Evolutionary conservation across 1,140 invertebrate genomes (phyloP).

Genomic region (Apis mellifera): DNA sequence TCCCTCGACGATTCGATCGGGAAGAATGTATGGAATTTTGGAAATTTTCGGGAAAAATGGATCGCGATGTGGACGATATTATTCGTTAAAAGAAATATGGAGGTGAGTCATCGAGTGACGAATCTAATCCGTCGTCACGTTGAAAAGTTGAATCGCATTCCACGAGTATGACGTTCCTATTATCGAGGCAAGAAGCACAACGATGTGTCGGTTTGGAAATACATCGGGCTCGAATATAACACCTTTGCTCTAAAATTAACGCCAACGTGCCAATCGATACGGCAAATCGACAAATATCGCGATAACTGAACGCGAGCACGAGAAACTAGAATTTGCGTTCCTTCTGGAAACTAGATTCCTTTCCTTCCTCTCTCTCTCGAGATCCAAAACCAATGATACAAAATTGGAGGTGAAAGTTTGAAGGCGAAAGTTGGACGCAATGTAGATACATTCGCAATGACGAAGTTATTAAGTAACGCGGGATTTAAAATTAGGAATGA

Average conservation of each 20-base stretch:
- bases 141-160: background rate
- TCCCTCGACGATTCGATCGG: background rate
- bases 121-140: constrained; percentile 9
- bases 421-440: too few species aligned
- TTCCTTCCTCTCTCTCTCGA: too few species aligned
- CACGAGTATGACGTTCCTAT: background rate
- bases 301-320: background rate
- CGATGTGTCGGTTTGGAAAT: background rate
- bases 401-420: too few species aligned
- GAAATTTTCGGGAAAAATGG: too few species aligned
- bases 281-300: background rate
- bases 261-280: background rate
- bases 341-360: too few species aligned
- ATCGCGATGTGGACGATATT: too few species aligned
- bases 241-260: background rate
- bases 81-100: background rate
- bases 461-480: too few species aligned
- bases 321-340: background rate
- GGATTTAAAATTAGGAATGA: too few species aligned
- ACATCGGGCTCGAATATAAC: background rate
- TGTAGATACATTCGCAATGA: too few species aligned
- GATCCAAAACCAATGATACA: too few species aligned
- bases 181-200: background rate
- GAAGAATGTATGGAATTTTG: background rate
- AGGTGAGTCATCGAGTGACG: constrained; percentile 26